Conservation (phyloP, 1,140 invertebrate genomes). For the Aphidius ervi region DNA sequence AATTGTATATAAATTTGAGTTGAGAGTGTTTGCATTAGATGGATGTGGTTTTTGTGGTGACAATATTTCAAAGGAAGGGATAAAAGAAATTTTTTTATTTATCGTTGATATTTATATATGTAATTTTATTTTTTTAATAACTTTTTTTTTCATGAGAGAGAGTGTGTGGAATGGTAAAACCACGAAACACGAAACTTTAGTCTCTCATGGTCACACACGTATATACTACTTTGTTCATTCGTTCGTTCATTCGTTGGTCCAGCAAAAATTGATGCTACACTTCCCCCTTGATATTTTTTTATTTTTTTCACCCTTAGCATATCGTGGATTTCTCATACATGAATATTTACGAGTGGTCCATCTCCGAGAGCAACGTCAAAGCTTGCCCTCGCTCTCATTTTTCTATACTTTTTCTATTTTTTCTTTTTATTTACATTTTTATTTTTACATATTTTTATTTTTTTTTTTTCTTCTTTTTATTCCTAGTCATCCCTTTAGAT, state of each 20-base stretch:
- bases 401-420: background rate
- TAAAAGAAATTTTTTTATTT: background rate
- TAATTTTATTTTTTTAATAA: background rate
- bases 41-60: background rate
- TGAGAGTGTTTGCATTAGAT: background rate
- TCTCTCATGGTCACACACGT: slow-evolving; percentile 12
- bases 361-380: no score
- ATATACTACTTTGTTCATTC: slow-evolving; percentile 2
- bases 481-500: no score
- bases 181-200: slow-evolving; percentile 16
- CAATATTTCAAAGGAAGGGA: background rate
- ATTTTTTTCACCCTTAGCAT: no score
- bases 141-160: no score
- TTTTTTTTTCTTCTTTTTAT: no score
- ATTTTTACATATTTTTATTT: no score
- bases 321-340: slow-evolving; percentile 36
- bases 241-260: slow-evolving; percentile 24
- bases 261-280: slow-evolving; percentile 41
- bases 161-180: slow-evolving; percentile 5
- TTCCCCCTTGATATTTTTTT: slow-evolving; percentile 25
- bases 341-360: slow-evolving; percentile 48
- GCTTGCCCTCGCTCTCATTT: no score
- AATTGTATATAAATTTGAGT: slow-evolving; percentile 2
- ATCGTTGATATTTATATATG: background rate
- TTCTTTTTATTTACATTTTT: background rate